Conservation (phyloP, 2,113 vertebrate species). For the Oceanites oceanicus region DNA sequence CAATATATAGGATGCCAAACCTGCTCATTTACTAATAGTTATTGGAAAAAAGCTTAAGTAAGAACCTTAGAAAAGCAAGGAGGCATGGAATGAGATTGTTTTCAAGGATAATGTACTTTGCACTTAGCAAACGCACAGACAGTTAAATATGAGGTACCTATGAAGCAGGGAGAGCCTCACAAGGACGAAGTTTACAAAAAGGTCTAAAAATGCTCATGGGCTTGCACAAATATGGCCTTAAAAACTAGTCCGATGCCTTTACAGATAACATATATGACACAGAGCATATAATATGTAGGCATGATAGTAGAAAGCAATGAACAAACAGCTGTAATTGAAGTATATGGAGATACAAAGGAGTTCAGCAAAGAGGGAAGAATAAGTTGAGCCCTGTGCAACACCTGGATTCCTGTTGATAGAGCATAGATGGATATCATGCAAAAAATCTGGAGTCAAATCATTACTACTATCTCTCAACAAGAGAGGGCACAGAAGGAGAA, state of each 20-base stretch:
- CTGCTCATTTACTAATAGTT: background rate
- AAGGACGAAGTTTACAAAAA: background rate
- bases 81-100: background rate
- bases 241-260: background rate
- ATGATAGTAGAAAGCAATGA: background rate
- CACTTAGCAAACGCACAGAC: background rate
- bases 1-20: background rate
- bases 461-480: background rate
- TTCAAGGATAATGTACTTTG: background rate
- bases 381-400: background rate
- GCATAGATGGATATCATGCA: background rate
- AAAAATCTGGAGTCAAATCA: background rate
- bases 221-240: background rate
- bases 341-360: background rate
- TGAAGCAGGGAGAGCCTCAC: background rate
- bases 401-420: background rate
- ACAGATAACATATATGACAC: accelerated
- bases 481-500: background rate
- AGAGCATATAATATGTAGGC: background rate
- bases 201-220: background rate
- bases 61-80: background rate
- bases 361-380: background rate
- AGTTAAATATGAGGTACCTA: background rate
- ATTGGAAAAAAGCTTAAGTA: background rate
- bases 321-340: background rate